These are phyloP conservation scores for Melanotaenia boesemani DNA, from an alignment of 2,797 vertebrate genomes.

Conservation along the genomic window DNA sequence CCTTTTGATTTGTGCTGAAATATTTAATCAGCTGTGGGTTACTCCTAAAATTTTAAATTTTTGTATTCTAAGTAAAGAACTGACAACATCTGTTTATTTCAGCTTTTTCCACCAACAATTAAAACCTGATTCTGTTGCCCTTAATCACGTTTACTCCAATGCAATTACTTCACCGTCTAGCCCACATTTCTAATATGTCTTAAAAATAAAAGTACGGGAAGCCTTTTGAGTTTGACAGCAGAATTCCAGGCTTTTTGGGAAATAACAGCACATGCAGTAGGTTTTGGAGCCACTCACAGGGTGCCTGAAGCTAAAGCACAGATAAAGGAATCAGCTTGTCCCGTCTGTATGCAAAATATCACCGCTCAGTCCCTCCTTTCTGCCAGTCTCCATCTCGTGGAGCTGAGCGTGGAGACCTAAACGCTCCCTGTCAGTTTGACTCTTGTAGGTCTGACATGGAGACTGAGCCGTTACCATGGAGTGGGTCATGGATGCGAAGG, in stretches of 20 bases:
- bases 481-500: constrained; percentile 63
- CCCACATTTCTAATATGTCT: constrained; percentile 1
- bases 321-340: constrained; percentile 36
- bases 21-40: neutral
- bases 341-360: constrained; percentile 66
- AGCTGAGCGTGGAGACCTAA: constrained; percentile 40
- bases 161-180: neutral
- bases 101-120: neutral
- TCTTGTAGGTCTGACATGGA: constrained; percentile 55
- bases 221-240: constrained; percentile 46
- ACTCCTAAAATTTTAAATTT: neutral
- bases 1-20: neutral
- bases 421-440: constrained; percentile 52
- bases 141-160: constrained; percentile 5
- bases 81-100: neutral
- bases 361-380: constrained; percentile 23
- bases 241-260: constrained; percentile 64
- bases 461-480: constrained; percentile 73
- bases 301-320: constrained; percentile 50
- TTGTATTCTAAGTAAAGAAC: neutral
- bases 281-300: constrained; percentile 45
- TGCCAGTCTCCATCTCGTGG: constrained; percentile 2
- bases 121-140: neutral
- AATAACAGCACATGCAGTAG: constrained; percentile 50
- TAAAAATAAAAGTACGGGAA: constrained; percentile 36